A percentile compares a stretch with the other conserved stretches of the same genome.
Evolutionary conservation across 2,888 invertebrate genomes (phyloP).

Genomic region (Odontocolon sp.): DNA sequence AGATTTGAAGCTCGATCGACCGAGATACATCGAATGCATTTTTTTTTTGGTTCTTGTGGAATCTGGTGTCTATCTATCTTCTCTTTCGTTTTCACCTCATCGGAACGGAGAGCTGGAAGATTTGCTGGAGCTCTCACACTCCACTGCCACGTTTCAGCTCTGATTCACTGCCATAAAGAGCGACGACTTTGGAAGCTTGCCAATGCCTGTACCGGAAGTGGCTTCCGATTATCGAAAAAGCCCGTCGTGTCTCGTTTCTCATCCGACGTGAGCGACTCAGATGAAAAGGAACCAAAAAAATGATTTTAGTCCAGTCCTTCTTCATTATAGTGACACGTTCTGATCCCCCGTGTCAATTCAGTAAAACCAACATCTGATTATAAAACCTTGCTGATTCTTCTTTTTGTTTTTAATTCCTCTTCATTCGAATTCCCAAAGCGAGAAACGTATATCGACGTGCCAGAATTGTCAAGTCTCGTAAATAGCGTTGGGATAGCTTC

Average conservation of each 20-base stretch:
- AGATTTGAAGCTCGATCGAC: neutral
- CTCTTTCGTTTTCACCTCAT: conserved; percentile 4
- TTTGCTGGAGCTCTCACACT: neutral
- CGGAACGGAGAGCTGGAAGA: neutral
- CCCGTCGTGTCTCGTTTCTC: conserved; percentile 24
- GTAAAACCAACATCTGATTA: neutral
- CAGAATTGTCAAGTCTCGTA: neutral
- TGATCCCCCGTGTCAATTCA: conserved; percentile 23
- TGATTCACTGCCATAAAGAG: conserved; percentile 37
- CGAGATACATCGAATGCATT: neutral
- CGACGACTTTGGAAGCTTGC: conserved; percentile 60
- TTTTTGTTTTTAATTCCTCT: neutral
- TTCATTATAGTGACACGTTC: neutral
- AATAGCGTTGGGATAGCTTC: neutral
- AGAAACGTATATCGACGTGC: neutral
- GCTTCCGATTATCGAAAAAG: conserved; percentile 61
- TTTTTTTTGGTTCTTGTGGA: neutral
- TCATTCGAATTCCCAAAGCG: conserved; percentile 7
- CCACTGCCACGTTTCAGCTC: neutral
- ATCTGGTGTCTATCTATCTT: neutral
- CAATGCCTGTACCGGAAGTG: conserved; percentile 61
- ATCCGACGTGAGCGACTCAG: neutral
- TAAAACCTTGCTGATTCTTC: neutral
- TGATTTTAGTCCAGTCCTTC: neutral
- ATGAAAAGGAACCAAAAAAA: conserved; percentile 3